phyloP scores from a whole-genome alignment of 2,888 invertebrate species.

The Trypoxylon attenuatum region DNA sequence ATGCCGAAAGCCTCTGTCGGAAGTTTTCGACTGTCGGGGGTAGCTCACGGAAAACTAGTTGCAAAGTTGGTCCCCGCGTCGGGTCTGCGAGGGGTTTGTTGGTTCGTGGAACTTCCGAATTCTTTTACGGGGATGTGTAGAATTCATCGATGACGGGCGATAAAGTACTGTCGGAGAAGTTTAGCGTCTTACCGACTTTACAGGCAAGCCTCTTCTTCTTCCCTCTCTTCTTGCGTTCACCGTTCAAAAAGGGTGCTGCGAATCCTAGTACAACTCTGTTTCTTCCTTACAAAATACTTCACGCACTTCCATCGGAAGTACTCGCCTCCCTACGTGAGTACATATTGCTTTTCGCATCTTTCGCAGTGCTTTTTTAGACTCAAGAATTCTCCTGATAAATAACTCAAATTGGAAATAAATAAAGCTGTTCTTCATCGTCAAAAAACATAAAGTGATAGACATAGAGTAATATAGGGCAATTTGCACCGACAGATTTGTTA shows the following conservation, averaged over 20 bases:
- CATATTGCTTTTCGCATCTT: no score
- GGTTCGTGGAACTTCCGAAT: conserved; percentile 43
- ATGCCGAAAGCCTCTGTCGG: conserved; percentile 9
- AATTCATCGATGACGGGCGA: conserved; percentile 52
- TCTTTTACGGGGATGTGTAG: conserved; percentile 47
- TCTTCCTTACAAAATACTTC: neutral
- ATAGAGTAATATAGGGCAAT: no score
- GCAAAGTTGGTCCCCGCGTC: conserved; percentile 24
- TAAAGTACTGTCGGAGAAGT: conserved; percentile 45
- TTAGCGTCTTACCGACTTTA: conserved; percentile 34
- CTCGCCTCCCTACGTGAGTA: no score
- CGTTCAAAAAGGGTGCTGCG: neutral
- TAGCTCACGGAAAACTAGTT: conserved; percentile 42
- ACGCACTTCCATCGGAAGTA: no score
- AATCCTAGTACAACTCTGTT: neutral
- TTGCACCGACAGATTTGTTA: no score
- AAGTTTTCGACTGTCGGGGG: conserved; percentile 20
- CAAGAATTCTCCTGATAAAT: no score
- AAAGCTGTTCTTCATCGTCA: no score
- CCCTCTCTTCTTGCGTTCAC: neutral
- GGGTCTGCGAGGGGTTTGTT: conserved; percentile 34
- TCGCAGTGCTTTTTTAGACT: no score
- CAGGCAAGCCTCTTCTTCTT: neutral
- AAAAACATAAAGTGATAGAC: no score
- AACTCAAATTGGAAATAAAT: no score